Conservation (phyloP, 2,888 invertebrate species). For the Phorcus lineatus region DNA sequence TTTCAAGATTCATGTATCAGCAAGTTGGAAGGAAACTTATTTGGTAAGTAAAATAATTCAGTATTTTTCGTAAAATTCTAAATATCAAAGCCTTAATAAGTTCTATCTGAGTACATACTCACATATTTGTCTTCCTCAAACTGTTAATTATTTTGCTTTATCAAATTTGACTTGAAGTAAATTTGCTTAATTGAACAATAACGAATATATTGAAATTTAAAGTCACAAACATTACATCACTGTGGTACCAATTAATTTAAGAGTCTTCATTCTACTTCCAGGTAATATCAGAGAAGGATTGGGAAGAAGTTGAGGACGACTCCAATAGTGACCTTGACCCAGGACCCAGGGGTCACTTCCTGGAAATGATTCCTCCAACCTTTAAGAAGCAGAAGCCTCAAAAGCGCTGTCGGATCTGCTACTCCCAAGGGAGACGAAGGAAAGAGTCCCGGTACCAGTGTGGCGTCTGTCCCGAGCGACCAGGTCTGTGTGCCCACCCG, state of each 20-base stretch:
- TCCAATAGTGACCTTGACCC: background rate
- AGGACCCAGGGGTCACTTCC: background rate
- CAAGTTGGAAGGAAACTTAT: too few species aligned
- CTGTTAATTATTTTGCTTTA: background rate
- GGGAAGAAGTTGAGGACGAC: background rate
- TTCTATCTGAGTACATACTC: background rate
- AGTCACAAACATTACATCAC: too few species aligned
- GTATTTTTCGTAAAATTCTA: too few species aligned
- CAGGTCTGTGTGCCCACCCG: background rate
- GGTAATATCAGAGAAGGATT: background rate
- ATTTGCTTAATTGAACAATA: background rate
- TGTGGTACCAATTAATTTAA: background rate
- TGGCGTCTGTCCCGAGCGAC: background rate
- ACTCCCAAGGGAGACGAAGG: background rate
- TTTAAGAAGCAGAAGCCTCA: background rate
- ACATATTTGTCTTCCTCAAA: background rate
- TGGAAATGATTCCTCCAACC: slow-evolving; percentile 17
- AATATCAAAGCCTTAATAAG: too few species aligned
- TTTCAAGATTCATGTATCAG: too few species aligned
- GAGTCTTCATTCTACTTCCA: background rate
- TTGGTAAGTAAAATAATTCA: too few species aligned
- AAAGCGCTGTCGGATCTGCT: slow-evolving; percentile 18
- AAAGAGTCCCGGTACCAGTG: slow-evolving; percentile 21
- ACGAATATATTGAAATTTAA: too few species aligned
- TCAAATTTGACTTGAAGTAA: background rate